Evolutionary conservation across 2,797 vertebrate species (phyloP), one percentile per base, ranked within the genome.

Genomic region (Enteromius unitaeniatus): DNA sequence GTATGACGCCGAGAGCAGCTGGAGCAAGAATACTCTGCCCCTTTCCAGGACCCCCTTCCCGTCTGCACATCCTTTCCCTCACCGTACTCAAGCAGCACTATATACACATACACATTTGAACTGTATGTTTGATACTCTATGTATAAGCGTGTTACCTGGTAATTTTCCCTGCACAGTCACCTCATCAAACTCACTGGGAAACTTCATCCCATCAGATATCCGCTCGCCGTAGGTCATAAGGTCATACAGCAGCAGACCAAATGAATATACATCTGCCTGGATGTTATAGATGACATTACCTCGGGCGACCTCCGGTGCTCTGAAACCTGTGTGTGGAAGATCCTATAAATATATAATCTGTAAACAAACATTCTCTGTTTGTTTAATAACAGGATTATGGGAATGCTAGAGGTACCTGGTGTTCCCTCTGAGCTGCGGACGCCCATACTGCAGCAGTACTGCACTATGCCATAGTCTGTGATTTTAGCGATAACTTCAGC

Each of bases 161-260:
- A 99, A 93, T 89, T 97, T 99, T 58, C 97, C 97, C 88, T 96
- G 96, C 87, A 98, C 95, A 19, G 96, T 97, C 49, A 97, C 88
- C 91, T 99, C 97, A 89, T 99, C 98, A 89, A 99, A 99, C 91
- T 99, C 97, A 83, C 98, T 98, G 91, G 97, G 97, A 93, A 99
- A 99, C 93, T 96, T 99, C 93, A 97, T 90, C 62, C 98, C 97
- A 74, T 99, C 97, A n/a, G 91, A 93, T 92, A 99, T 99, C 84
- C 98, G 95, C 68, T 96, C 92, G 0, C 98, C 98, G 23, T 93
- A 93, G 82, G 97, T 99, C 91, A 99, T 92, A 86, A 99, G 96
- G 92, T 99, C 98, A 87, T 99, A 99, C 15, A 99, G 95, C 45
- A 99, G 93, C 89, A 99, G 94, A 77, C 98, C 98, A 84, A 99